Percentiles rank a stretch among this genome's conserved stretches.
phyloP scores from a whole-genome alignment of 2,888 invertebrate genomes.

The Cheilosia variabilis region DNA sequence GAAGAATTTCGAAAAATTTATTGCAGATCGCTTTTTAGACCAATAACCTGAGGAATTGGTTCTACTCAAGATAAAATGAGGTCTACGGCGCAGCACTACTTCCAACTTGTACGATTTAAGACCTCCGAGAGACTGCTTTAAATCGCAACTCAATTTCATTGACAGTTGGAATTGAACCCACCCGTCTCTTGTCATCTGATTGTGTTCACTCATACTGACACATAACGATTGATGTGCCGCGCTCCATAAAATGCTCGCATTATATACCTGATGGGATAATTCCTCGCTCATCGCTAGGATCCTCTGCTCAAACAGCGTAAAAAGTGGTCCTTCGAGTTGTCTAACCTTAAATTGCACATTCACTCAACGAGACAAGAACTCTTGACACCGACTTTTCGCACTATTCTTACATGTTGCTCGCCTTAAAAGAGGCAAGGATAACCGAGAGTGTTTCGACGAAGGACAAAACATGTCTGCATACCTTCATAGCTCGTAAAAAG shows the following conservation, averaged over 20 bases:
- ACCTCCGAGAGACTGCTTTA: no score
- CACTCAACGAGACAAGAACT: not conserved
- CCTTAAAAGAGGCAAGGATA: conserved; percentile 11
- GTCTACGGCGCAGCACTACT: no score
- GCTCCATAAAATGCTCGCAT: not conserved
- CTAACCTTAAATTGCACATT: not conserved
- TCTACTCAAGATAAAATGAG: no score
- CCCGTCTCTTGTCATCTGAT: no score
- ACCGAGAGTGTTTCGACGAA: conserved; percentile 2
- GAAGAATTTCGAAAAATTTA: no score
- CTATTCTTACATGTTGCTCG: not conserved
- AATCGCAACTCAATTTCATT: no score
- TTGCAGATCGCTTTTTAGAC: no score
- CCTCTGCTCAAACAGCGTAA: not conserved
- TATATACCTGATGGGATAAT: not conserved
- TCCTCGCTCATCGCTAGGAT: not conserved
- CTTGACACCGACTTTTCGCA: not conserved
- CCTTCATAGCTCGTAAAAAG: not conserved
- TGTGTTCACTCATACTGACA: no score
- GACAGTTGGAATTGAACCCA: no score
- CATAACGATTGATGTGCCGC: no score
- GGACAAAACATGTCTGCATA: not conserved
- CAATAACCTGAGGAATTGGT: no score
- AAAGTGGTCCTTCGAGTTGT: not conserved
- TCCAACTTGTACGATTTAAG: no score